Evolutionary conservation across 2,797 vertebrate species (phyloP), one percentile per base, ranked within the genome.

Genomic region (Masticophis lateralis): DNA sequence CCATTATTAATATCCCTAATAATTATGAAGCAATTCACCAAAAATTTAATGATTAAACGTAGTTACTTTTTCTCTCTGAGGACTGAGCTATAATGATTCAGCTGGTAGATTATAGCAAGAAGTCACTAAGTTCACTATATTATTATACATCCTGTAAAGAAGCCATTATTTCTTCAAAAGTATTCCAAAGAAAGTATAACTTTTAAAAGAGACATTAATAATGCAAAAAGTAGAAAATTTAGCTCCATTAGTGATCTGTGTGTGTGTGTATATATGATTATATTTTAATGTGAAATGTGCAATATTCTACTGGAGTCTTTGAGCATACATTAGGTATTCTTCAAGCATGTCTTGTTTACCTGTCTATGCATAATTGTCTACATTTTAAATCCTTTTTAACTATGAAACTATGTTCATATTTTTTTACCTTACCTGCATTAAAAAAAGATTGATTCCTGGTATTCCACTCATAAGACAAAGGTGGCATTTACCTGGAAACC

Each of bases 331-430:
- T 37, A n/a, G 1, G 12, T 25, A 37, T 88, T 16, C 91, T 91
- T 91, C 90, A 93, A 12, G 18, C 93, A 10, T 11, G 3, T 0
- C 22, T 6, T 92, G 10, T n/a, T 56, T 94, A 89, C 9, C 5
- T 37, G 1, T 60, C 0, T 51, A 63, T 0, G 0, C 20, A 89
- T 1, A 60, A 3, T 53, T 90, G 27, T 63, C 4, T 87, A 91
- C 32, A 22, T 2, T 55, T 63, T 88, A 25, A 89, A 51, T 43
- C 51, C 1, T 91, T 93, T 94, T 0, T 90, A 37, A 37, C 37
- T 37, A 37, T 90, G 92, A 91, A 94, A 92, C 90, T 43, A 57
- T 86, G 57, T 89, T 93, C 83, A 92, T 95, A 28, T 94, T 95
- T 92, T 32, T 83, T 86, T 86, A 55, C 92, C 93, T 90, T 53